Percentiles rank a stretch among this genome's conserved stretches.
phyloP scores from a whole-genome alignment of 1,140 invertebrate species.

The Nephila pilipes region DNA sequence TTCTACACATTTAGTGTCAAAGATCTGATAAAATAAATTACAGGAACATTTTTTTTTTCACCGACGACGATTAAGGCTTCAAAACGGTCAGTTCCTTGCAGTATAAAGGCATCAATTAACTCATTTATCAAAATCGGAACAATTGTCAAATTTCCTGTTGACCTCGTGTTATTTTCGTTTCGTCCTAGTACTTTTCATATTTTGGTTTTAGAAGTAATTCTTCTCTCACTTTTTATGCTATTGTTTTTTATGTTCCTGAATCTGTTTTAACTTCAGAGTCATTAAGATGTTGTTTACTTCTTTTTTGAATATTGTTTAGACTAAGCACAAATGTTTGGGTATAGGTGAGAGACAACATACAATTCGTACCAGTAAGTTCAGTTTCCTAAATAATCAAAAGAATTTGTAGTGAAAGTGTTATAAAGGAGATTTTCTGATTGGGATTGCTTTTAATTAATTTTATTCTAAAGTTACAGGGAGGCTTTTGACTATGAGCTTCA shows the following conservation, averaged over 20 bases:
- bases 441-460: too few species aligned
- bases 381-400: too few species aligned
- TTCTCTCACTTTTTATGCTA: not conserved
- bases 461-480: too few species aligned
- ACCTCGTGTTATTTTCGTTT: slow-evolving; percentile 33
- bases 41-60: slow-evolving; percentile 54
- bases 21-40: slow-evolving; percentile 70
- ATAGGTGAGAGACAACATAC: too few species aligned
- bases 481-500: too few species aligned
- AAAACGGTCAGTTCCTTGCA: not conserved
- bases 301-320: not conserved
- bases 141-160: slow-evolving; percentile 61
- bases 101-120: slow-evolving; percentile 57
- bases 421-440: too few species aligned
- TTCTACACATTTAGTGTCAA: slow-evolving; percentile 65
- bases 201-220: slow-evolving; percentile 44
- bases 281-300: not conserved
- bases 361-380: too few species aligned
- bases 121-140: slow-evolving; percentile 66
- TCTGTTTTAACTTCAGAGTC: not conserved
- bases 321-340: not conserved
- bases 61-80: slow-evolving; percentile 46
- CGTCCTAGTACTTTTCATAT: slow-evolving; percentile 38
- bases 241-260: not conserved
- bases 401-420: too few species aligned